Conservation (phyloP, 2,797 vertebrate genomes). For the Antrozous pallidus region DNA sequence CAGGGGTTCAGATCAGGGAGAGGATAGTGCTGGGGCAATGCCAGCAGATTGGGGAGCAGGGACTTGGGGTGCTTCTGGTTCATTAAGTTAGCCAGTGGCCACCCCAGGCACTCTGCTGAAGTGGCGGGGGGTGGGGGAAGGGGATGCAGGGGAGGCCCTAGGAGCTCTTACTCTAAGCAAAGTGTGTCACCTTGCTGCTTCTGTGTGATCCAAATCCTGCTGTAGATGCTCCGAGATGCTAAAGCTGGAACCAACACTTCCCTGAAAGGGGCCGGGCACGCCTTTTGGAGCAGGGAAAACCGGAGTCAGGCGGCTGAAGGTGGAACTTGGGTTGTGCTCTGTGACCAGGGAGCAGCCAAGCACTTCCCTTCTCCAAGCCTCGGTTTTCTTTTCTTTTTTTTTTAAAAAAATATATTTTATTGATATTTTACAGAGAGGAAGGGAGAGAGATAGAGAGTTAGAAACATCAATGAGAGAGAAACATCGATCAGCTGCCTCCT, state of each 20-base stretch:
- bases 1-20: not conserved
- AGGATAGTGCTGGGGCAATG: not conserved
- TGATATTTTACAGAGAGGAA: too few relatives aligned
- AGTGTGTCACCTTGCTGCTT: not conserved
- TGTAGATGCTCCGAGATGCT: not conserved
- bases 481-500: too few relatives aligned
- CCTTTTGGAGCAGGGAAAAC: not conserved
- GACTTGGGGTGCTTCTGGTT: not conserved
- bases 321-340: not conserved
- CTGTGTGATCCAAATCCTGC: not conserved
- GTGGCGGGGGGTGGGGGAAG: not conserved
- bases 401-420: too few relatives aligned
- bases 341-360: not conserved
- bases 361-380: not conserved
- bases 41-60: not conserved
- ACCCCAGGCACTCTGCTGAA: not conserved
- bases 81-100: not conserved
- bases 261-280: rapidly evolving
- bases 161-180: not conserved
- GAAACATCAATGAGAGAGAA: too few relatives aligned
- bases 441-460: too few relatives aligned
- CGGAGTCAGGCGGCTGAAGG: not conserved
- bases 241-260: not conserved
- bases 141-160: not conserved
- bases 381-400: too few relatives aligned